Percentiles rank a stretch among this genome's conserved stretches.
phyloP scores from a whole-genome alignment of 2,113 vertebrate genomes.

The Antennarius striatus region DNA sequence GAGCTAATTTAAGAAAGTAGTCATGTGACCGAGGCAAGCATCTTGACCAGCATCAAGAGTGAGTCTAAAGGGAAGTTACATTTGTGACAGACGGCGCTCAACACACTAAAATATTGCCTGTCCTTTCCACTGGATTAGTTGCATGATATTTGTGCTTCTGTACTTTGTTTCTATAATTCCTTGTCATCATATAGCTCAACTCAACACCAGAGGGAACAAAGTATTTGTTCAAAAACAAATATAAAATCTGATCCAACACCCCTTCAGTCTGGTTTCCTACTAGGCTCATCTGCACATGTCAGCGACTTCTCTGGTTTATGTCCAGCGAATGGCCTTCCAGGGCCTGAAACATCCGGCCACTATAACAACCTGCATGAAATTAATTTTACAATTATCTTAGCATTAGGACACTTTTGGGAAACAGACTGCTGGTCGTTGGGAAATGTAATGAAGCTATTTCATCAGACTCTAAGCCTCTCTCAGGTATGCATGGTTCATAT shows the following conservation, averaged over 20 bases:
- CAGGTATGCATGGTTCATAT: too few species aligned
- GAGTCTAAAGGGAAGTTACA: too few species aligned
- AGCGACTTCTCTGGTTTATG: constrained; percentile 7
- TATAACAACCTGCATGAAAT: constrained; percentile 8
- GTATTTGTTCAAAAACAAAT: neutral
- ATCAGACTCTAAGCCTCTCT: too few species aligned
- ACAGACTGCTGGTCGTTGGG: neutral
- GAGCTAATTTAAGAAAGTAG: too few species aligned
- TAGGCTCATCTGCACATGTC: neutral
- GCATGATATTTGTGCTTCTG: too few species aligned
- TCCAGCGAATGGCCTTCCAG: constrained; percentile 2
- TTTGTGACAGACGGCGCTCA: too few species aligned
- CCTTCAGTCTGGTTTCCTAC: neutral
- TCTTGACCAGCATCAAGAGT: too few species aligned
- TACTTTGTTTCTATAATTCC: too few species aligned
- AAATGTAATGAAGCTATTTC: too few species aligned
- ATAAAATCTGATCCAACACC: neutral
- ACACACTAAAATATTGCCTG: too few species aligned
- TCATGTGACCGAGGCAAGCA: too few species aligned
- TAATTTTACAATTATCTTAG: neutral
- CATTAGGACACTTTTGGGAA: constrained; percentile 4
- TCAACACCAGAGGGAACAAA: constrained; percentile 1
- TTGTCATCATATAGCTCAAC: neutral
- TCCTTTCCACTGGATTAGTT: too few species aligned
- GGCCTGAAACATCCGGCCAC: constrained; percentile 2